Evolutionary conservation across 1,140 invertebrate genomes (phyloP), one percentile per base, ranked within the genome.

Genomic region (Steinernema khuongi): DNA sequence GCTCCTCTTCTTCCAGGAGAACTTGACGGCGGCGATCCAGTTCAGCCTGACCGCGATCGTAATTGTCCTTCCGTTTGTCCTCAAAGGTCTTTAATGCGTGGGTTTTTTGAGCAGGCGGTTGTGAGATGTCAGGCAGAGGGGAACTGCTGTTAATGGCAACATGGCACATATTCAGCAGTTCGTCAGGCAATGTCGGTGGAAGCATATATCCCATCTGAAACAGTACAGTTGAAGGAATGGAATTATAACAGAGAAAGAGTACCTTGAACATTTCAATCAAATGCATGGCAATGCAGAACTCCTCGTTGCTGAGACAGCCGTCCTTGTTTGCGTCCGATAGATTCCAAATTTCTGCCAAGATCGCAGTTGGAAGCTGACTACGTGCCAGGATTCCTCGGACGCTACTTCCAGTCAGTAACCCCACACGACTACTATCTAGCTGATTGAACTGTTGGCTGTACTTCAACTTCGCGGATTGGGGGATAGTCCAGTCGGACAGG

Each of bases 21-120:
- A 94, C 89, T 83, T 94, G 93, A 33, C 96, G 88, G 71, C 96
- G 87, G 74, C 93, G 88, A 83, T 99, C 96, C 60, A 99, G 87
- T 87, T 98, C 96, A 0, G 95, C 95, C 85, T 99, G 94, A 0
- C 96, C 96, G 84, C 96, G 94, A 73, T 96, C 95, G 88, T 94
- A 96, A 87, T 98, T 99, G 86, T 98, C 94, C 86, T 94, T 92
- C 26, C 96, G 88, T 85, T 94, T 93, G 86, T 98, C 96, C 86
- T 99, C 96, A 87, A 97, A 98, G 0, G 94, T 93, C 70, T 90
- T 83, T 1, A 81, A 70, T 31, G 81, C 71, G 30, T 74, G 67
- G 4, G 50, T 44, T 68, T 84, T 84, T 70, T 83, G 81, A 43
- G 81, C 78, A 7, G 83, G 83, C 17, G 77, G 76, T n/a, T 73